phyloP scores from a whole-genome alignment of 2,113 vertebrate genomes.

The Oryzias curvinotus region DNA sequence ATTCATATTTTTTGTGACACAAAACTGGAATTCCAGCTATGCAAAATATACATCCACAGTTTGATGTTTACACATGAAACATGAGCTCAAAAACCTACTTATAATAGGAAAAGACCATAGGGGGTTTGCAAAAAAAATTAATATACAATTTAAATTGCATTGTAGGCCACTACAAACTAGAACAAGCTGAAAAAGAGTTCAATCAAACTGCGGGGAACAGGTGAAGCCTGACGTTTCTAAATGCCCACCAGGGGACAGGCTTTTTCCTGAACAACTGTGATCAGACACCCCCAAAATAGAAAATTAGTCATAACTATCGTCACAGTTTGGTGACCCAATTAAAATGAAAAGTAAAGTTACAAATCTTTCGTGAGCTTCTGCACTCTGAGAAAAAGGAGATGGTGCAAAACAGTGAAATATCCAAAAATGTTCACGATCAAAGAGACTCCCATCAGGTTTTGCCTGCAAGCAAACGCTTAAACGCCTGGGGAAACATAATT shows the following conservation, averaged over 20 bases:
- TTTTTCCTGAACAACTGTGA: slow-evolving; percentile 24
- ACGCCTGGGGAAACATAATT: background rate
- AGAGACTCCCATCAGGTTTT: background rate
- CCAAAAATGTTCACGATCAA: slow-evolving; percentile 15
- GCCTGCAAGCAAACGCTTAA: slow-evolving; percentile 6
- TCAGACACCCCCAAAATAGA: background rate
- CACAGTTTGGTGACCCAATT: slow-evolving; percentile 11
- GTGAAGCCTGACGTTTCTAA: slow-evolving; percentile 5
- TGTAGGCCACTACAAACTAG: too few species aligned
- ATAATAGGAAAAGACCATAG: too few species aligned
- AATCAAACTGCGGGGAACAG: too few species aligned
- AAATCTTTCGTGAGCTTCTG: slow-evolving; percentile 13
- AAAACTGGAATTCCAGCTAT: too few species aligned
- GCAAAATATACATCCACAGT: too few species aligned
- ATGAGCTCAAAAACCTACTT: too few species aligned
- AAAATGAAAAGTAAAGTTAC: slow-evolving; percentile 6
- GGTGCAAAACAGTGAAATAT: slow-evolving; percentile 39
- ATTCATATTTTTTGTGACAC: too few species aligned
- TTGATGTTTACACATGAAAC: too few species aligned
- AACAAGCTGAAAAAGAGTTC: too few species aligned
- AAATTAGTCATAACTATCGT: background rate
- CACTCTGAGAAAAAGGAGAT: slow-evolving; percentile 18
- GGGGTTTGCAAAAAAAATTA: too few species aligned
- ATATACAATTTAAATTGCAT: too few species aligned
- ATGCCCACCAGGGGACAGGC: slow-evolving; percentile 58